Base-by-base conservation (phyloP, 2,888 invertebrate genomes). In the Archips crataeganus region DNA sequence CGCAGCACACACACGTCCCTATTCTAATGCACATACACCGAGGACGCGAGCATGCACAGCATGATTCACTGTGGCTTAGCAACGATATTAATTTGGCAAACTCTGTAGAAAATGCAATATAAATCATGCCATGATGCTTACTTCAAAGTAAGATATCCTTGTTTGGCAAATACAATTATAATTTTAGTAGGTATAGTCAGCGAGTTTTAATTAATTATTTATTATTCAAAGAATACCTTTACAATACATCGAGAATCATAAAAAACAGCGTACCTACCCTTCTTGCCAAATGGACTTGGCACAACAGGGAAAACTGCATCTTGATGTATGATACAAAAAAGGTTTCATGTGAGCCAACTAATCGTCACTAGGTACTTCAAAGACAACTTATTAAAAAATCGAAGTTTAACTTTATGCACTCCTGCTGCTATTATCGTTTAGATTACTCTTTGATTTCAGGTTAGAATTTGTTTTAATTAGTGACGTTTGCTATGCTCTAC, bases 31-130 rank as follows among this genome's bases (percentile, higher is more conserved):
- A 84, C 76, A 76, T 79, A 77, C 81, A 76, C 79, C 75, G 67
- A 42, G 71, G 59, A 45, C 67, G 67, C 61, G 57, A 51, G 45
- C 84, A 82, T 85, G 89, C 85, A 92, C 89, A 80, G 84, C 84
- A 84, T 82, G 88, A 81, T 83, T 78, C 77, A 15, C 2, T 8
- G 9, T 10, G 15, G n/a, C 9, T 23, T 23, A 23, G 2, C 23
- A 54, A 23, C 54, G 15, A 51, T 11, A 51, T 51, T 51, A 54
- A 9, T 54, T 54, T 23, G 6, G 54, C 23, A 51, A 51, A 51
- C 11, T 51, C 15, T 3, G n/a, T 51, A 8, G 13, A n/a, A n/a
- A 6, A 6, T 13, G 11, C 10, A 11, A 2, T 11, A 23, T 4
- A 54, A 23, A 54, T 23, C 8, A 54, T 9, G 15, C 2, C 11